Percentiles rank a stretch among this genome's conserved stretches.
Evolutionary conservation across 2,113 vertebrate genomes (phyloP).

Genomic region (Sapajus apella): DNA sequence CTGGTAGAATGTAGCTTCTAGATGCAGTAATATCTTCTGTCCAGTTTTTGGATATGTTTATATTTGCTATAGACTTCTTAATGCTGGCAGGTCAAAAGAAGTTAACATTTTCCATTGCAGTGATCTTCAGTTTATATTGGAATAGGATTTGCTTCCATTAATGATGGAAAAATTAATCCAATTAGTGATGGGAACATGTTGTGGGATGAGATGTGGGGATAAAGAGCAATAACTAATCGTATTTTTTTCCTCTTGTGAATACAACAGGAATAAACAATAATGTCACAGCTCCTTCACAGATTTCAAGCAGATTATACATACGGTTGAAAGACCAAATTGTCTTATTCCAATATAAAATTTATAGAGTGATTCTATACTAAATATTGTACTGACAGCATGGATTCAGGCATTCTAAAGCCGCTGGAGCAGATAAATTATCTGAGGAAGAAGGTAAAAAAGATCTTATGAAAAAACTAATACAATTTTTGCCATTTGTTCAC

Average conservation of each 20-base stretch:
- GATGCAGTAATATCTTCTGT: slow-evolving; percentile 21
- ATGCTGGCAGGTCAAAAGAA: background rate
- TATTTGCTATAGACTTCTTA: background rate
- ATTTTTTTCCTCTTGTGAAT: background rate
- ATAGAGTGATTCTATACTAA: background rate
- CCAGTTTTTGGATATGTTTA: slow-evolving; percentile 2
- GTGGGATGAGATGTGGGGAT: background rate
- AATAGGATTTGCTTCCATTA: slow-evolving; percentile 32
- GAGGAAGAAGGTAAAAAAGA: background rate
- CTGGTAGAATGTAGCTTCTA: slow-evolving; percentile 9
- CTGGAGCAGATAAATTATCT: background rate
- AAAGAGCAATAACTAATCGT: background rate
- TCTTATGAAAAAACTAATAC: background rate
- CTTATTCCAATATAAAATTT: slow-evolving; percentile 19
- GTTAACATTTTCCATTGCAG: slow-evolving; percentile 1
- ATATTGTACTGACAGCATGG: background rate
- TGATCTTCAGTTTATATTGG: slow-evolving; percentile 26
- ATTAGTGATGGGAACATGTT: background rate
- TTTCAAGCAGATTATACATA: background rate
- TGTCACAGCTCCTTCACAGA: background rate
- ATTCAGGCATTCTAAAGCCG: background rate
- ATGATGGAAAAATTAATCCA: background rate
- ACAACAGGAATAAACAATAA: background rate
- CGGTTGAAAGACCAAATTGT: background rate
- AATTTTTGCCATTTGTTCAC: background rate